These are phyloP conservation scores for Drosophila barbarae DNA, from an alignment of 2,888 invertebrate genomes.

Conservation along the genomic window DNA sequence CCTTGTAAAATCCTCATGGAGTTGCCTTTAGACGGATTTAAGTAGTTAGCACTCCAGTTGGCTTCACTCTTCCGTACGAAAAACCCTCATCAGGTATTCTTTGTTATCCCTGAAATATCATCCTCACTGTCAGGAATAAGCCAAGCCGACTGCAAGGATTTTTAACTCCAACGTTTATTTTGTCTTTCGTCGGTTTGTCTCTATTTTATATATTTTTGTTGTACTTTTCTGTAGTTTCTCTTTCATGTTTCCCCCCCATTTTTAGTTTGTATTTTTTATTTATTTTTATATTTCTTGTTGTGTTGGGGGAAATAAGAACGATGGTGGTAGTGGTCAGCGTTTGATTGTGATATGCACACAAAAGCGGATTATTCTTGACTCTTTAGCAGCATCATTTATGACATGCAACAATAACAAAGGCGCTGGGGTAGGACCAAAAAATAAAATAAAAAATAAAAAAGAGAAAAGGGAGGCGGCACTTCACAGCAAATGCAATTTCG, in stretches of 20 bases:
- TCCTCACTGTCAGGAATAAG: conserved; percentile 4
- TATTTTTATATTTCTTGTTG: neutral
- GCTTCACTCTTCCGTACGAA: conserved; percentile 4
- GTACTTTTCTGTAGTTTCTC: neutral
- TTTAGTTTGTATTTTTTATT: neutral
- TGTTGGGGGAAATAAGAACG: neutral
- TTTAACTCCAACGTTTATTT: conserved; percentile 8
- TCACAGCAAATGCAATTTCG: conserved; percentile 60
- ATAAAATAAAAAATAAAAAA: neutral
- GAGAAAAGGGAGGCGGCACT: neutral
- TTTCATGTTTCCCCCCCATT: neutral
- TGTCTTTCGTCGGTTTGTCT: conserved; percentile 6
- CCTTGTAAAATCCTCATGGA: neutral
- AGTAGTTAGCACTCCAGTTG: conserved; percentile 1
- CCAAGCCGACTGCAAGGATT: conserved; percentile 13
- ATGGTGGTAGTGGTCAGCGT: conserved; percentile 36
- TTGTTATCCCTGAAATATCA: conserved; percentile 16
- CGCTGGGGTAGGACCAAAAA: neutral
- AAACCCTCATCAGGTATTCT: conserved; percentile 17
- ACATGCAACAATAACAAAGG: conserved; percentile 56
- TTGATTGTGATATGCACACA: conserved; percentile 74
- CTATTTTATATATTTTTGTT: neutral
- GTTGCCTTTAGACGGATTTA: neutral
- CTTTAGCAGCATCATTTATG: conserved; percentile 72
- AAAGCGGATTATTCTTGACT: conserved; percentile 74